Conservation (phyloP, 2,888 invertebrate species). For the Coleophora flavipennella region DNA sequence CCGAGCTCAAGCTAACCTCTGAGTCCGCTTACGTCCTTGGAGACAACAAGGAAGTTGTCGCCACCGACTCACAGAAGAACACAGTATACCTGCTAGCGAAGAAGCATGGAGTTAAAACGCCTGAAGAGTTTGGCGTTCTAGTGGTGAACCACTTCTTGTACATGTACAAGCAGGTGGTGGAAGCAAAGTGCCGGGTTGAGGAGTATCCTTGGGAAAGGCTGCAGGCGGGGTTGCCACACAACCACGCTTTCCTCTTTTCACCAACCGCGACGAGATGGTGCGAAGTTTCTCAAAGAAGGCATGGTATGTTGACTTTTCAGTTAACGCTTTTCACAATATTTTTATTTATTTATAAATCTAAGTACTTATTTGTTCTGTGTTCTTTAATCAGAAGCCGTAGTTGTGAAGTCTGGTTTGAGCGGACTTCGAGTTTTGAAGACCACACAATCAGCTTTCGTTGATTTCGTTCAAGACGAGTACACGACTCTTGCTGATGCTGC, state of each 20-base stretch:
- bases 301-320: constrained; percentile 64
- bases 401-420: constrained; percentile 78
- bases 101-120: constrained; percentile 81
- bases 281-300: constrained; percentile 76
- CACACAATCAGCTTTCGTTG: constrained; percentile 85
- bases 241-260: constrained; percentile 83
- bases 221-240: constrained; percentile 71
- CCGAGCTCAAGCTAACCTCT: constrained; percentile 78
- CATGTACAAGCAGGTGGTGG: constrained; percentile 82
- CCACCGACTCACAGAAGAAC: constrained; percentile 88
- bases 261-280: constrained; percentile 79
- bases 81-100: constrained; percentile 85
- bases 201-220: constrained; percentile 86
- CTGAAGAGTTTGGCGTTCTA: constrained; percentile 83
- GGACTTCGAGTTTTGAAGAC: constrained; percentile 83
- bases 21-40: constrained; percentile 81
- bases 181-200: constrained; percentile 78
- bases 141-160: constrained; percentile 82
- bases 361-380: constrained; percentile 8
- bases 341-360: too few species aligned
- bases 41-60: constrained; percentile 86
- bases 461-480: constrained; percentile 85
- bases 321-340: too few species aligned
- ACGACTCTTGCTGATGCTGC: constrained; percentile 81
- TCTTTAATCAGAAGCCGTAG: constrained; percentile 55